Evolutionary conservation across 2,113 vertebrate genomes (phyloP).

Genomic region (Andinoacara biseriatus): DNA sequence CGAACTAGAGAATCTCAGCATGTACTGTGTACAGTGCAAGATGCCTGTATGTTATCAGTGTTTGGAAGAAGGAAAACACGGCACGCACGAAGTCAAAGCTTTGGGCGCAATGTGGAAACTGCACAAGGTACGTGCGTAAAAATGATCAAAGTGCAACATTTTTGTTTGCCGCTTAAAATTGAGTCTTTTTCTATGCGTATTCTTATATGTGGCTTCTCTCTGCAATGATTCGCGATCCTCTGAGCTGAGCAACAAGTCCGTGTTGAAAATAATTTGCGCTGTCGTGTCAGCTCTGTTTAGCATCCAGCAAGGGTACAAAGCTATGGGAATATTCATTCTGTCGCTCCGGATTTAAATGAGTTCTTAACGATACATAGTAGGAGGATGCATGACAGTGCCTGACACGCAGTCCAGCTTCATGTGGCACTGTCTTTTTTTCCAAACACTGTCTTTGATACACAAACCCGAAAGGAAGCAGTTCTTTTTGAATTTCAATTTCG

Average conservation of each 20-base stretch:
- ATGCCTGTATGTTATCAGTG: conserved; percentile 98
- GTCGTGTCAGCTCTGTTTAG: conserved; percentile 16
- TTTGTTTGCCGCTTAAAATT: background rate
- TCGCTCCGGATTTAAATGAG: conserved; percentile 26
- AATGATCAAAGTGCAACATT: background rate
- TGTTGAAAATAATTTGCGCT: conserved; percentile 11
- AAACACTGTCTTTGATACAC: background rate
- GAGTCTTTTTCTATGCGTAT: background rate
- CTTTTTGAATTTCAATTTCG: conserved; percentile 57
- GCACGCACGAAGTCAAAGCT: conserved; percentile 96
- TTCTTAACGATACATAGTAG: background rate
- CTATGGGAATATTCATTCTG: background rate
- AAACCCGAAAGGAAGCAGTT: conserved; percentile 6
- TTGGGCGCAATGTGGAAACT: conserved; percentile 99
- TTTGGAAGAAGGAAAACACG: conserved; percentile 95
- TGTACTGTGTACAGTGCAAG: conserved; percentile 99
- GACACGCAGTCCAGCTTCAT: background rate
- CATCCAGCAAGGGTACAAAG: background rate
- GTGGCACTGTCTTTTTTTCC: background rate
- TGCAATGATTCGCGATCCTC: conserved; percentile 8
- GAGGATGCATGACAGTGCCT: background rate
- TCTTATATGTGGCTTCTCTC: background rate
- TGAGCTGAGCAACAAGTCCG: conserved; percentile 60
- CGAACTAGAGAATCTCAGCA: conserved; percentile 98
- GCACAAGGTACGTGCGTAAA: conserved; percentile 89